Evolutionary conservation across 2,888 invertebrate species (phyloP), one percentile per base, ranked within the genome.

Genomic region (Eupithecia dodoneata): DNA sequence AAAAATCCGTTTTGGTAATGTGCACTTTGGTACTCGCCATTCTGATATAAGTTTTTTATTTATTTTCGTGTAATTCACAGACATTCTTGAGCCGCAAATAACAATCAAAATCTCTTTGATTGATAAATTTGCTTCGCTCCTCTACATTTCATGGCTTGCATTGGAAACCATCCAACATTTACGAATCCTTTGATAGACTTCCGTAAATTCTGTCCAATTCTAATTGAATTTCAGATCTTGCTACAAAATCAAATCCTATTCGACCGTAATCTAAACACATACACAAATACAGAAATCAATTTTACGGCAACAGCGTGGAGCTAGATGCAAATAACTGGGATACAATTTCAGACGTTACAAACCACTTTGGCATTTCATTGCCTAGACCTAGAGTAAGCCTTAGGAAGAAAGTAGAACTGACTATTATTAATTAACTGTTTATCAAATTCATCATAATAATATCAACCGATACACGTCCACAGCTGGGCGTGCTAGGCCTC

Each of bases 101-200:
- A 82, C 84, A 81, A 81, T 80, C 80, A 83, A 87, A 84, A 80
- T 71, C 80, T 78, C 77, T 81, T 67, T 84, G 83, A 85, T 86
- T 86, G 84, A 85, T 83, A 83, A 85, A 86, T 84, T 83, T 83
- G 79, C 81, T 81, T 82, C 59, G 77, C 52, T 77, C 77, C 81
- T 83, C 82, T 78, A 80, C 79, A 82, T 81, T 83, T 82, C 82
- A 85, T 83, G 83, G 78, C 80, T 80, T 80, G 80, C 74, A 79
- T 85, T 87, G 87, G 87, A 85, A 55, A 75, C 79, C 77, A 52
- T 84, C 86, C 87, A 86, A 87, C 76, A 76, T 49, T 84, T 81
- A 82, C 83, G 81, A 83, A 84, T 82, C 79, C 80, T 79, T 78
- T 82, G 80, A 82, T 85, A 83, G 81, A 78, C 76, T 80, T 78